Percentiles rank a stretch among this genome's conserved stretches.
Evolutionary conservation across 2,797 vertebrate genomes (phyloP).

Genomic region (Sebastes itinus): DNA sequence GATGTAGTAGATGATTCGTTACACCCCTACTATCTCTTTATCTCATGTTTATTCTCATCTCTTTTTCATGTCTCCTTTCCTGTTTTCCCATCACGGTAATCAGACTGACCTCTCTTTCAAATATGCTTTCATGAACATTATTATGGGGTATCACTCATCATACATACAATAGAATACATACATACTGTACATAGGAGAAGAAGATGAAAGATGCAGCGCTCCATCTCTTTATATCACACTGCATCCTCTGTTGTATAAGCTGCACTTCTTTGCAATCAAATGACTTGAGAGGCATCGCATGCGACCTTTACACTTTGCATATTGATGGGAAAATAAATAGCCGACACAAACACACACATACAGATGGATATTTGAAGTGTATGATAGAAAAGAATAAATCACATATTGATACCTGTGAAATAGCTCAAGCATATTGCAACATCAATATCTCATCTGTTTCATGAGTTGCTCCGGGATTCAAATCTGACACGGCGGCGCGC

Average conservation of each 20-base stretch:
- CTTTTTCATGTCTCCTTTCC: neutral
- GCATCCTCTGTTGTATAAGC: neutral
- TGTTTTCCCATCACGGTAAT: neutral
- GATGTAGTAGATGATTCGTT: too few species aligned
- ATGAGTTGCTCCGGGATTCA: neutral
- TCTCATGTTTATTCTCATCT: neutral
- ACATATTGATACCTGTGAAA: slow-evolving; percentile 28
- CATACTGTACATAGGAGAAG: neutral
- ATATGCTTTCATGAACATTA: neutral
- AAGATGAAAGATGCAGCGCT: neutral
- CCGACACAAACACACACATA: neutral
- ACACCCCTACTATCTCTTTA: neutral
- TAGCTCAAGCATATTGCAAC: neutral
- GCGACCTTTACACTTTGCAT: slow-evolving; percentile 29
- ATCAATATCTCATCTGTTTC: slow-evolving; percentile 30
- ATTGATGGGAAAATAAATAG: slow-evolving; percentile 47
- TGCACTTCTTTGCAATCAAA: slow-evolving; percentile 13
- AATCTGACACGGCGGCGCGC: neutral
- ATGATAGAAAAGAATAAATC: slow-evolving; percentile 12
- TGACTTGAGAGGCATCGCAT: neutral
- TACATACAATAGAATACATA: neutral
- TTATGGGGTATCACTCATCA: neutral
- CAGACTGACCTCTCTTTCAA: neutral
- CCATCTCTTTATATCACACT: neutral
- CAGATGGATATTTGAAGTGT: slow-evolving; percentile 1